phyloP scores from a whole-genome alignment of 2,888 invertebrate species.

The Encarsia formosa region DNA sequence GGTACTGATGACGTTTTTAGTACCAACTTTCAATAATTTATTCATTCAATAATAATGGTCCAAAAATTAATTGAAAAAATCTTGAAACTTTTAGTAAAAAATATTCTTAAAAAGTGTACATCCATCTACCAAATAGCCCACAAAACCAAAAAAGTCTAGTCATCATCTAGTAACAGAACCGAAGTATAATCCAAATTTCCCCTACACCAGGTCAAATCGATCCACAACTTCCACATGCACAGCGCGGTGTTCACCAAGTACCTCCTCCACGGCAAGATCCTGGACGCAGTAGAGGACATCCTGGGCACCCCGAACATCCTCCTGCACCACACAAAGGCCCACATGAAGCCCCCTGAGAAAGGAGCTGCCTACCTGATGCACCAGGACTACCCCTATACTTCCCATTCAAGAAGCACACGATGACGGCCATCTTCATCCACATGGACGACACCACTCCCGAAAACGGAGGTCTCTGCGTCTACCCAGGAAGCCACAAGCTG shows the following conservation, averaged over 20 bases:
- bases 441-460: constrained; percentile 57
- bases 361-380: constrained; percentile 62
- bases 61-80: too few species aligned
- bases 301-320: constrained; percentile 56
- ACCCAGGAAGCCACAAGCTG: constrained; percentile 59
- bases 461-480: constrained; percentile 59
- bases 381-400: constrained; percentile 63
- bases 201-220: constrained; percentile 55
- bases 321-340: constrained; percentile 61
- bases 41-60: too few species aligned
- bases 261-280: constrained; percentile 52
- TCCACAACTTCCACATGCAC: constrained; percentile 60
- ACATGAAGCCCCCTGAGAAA: constrained; percentile 58
- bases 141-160: too few species aligned
- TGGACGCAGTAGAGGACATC: constrained; percentile 57
- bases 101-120: too few species aligned
- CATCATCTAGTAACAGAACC: not conserved
- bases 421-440: constrained; percentile 59
- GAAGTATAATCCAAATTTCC: not conserved
- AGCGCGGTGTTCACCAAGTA: constrained; percentile 54
- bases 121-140: too few species aligned
- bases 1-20: too few species aligned
- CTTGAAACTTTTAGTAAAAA: too few species aligned
- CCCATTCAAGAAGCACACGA: constrained; percentile 57
- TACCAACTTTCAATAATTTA: too few species aligned